Conservation (phyloP, 2,113 vertebrate genomes). For the Oostethus manadensis region DNA sequence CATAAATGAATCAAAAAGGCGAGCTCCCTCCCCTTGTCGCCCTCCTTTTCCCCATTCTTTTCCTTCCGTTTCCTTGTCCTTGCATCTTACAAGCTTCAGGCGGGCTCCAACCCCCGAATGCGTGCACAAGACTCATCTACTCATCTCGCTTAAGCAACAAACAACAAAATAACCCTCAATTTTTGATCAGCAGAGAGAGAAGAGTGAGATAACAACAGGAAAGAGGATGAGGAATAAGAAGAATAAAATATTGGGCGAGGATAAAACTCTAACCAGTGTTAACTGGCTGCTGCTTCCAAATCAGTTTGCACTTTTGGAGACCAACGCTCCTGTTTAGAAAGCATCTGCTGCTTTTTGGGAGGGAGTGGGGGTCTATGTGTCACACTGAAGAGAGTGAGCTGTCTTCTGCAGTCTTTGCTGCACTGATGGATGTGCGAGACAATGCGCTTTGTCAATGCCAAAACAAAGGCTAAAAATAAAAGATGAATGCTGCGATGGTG, state of each 20-base stretch:
- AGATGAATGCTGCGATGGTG: conserved; percentile 45
- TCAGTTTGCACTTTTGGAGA: too few relatives aligned
- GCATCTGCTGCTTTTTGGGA: too few relatives aligned
- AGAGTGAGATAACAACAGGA: conserved; percentile 30
- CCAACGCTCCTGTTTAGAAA: too few relatives aligned
- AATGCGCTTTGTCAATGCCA: conserved; percentile 34
- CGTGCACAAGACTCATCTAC: conserved; percentile 18
- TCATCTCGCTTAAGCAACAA: conserved; percentile 34
- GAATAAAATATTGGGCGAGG: conserved; percentile 44
- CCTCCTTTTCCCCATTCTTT: not conserved
- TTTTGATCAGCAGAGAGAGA: conserved; percentile 37
- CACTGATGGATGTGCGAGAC: conserved; percentile 43
- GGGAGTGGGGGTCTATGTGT: conserved; percentile 19
- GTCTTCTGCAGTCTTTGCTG: conserved; percentile 31
- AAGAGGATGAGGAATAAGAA: conserved; percentile 35
- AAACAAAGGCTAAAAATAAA: conserved; percentile 37
- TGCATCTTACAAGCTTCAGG: conserved; percentile 27
- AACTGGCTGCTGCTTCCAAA: conserved; percentile 25
- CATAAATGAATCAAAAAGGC: conserved; percentile 42
- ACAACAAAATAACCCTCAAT: conserved; percentile 41
- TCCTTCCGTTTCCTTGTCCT: conserved; percentile 24
- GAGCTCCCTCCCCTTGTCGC: not conserved
- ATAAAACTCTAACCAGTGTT: conserved; percentile 35
- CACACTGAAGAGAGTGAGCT: conserved; percentile 50
- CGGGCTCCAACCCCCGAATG: conserved; percentile 12